phyloP scores from a whole-genome alignment of 2,797 vertebrate genomes.

The Apogon hyalosoma region DNA sequence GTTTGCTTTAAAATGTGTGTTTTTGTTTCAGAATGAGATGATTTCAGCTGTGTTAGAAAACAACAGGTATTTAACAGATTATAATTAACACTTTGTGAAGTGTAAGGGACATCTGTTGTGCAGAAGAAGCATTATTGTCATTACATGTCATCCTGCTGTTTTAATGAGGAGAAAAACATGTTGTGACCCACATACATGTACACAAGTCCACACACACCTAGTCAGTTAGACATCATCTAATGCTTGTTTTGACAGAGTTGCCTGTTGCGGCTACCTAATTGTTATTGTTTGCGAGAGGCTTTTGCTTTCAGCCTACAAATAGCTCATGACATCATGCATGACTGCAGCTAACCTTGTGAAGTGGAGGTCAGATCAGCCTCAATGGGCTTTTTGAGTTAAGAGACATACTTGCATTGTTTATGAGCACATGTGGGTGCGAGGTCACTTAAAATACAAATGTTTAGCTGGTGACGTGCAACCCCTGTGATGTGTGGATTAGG shows the following conservation, averaged over 20 bases:
- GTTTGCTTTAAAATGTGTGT: too few species aligned
- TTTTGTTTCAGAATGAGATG: background rate
- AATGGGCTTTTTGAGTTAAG: background rate
- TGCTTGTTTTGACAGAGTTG: conserved; percentile 48
- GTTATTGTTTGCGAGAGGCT: conserved; percentile 39
- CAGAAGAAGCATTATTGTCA: background rate
- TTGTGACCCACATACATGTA: background rate
- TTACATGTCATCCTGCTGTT: conserved; percentile 10
- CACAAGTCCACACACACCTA: conserved; percentile 17
- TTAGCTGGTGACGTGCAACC: background rate
- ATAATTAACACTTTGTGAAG: background rate
- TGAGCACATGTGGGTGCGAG: background rate
- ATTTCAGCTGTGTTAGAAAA: background rate
- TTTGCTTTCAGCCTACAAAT: conserved; percentile 31
- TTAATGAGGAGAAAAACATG: conserved; percentile 16
- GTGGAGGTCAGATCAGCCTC: conserved; percentile 6
- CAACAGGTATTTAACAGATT: background rate
- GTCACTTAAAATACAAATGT: background rate
- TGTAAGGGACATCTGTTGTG: background rate
- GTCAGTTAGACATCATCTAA: conserved; percentile 53
- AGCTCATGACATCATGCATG: conserved; percentile 38
- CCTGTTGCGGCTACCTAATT: conserved; percentile 25
- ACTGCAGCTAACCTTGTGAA: conserved; percentile 22
- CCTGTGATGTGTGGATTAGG: background rate
- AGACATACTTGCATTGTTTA: background rate